Base-by-base conservation (phyloP, 2,113 vertebrate species). In the Osmerus mordax region DNA sequence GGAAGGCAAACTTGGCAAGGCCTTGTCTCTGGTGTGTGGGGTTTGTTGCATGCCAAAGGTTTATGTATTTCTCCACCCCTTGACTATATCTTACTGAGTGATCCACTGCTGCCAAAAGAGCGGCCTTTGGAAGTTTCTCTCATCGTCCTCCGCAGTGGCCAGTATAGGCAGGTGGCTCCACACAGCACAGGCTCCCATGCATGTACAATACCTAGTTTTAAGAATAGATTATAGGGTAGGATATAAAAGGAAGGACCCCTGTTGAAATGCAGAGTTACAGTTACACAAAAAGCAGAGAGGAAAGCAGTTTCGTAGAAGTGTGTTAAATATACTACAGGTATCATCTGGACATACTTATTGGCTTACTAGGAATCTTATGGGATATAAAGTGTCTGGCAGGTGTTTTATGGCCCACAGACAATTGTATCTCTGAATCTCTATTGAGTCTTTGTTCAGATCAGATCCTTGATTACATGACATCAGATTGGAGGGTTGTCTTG, bases 121-220 rank as follows among this genome's bases (percentile, higher is more conserved):
- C 51, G 47, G n/a, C 32, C 65, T 23, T 70, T 52, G 65, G 14
- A 52, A 13, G 59, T n/a, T 65, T 11, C n/a, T n/a, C 65, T 62
- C 53, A 73, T 62, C 74, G 76, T 3, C 12, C 18, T 65, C n/a
- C 2, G 25, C 25, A 28, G 25, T 63, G 5, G 21, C 29, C 13
- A 62, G 14, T 28, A 54, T 41, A n/a, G 58, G 28, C 72, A 70
- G 78, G 72, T 77, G 73, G 28, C 47, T 64, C 15, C 16, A n/a
- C 60, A 29, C 52, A 4, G 29, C 32, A 51, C 23, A 51, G 63
- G 58, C 63, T 23, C n/a, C 13, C 28, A 3, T 53, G 29, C 28
- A 14, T 64, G 25, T 55, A 29, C 12, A 29, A 41, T 12, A 47
- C 53, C 32, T 47, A 52, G 23, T 13, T 16, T n/a, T 59, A 14